Base-by-base conservation (phyloP, 2,797 vertebrate species). In the Brotula barbata region DNA sequence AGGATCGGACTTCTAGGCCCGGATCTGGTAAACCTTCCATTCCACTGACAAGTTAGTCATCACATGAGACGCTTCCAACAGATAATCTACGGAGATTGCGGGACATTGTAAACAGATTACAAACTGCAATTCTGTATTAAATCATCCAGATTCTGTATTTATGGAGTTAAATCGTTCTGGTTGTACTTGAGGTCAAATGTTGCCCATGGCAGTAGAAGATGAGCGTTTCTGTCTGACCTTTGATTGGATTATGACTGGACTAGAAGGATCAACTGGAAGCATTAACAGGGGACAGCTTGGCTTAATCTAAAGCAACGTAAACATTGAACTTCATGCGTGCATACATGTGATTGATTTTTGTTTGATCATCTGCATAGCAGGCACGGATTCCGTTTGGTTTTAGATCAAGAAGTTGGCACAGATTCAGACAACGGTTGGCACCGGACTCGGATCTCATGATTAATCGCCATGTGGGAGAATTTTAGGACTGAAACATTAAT, bases 1-100 rank as follows among this genome's bases (percentile, higher is more conserved):
- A 86, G 85, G 87, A 80, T 86, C 80, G 84, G 81, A 82, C 75
- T 50, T 74, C 71, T 47, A 64, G 59, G 67, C 65, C 68, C 40
- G 25, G 15, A 48, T 71, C 64, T 69, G 57, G 58, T 75, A 60
- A 74, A 58, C 33, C 31, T 56, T 46, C 41, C 3, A 1, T 54
- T 64, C 31, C 49, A 56, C 20, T 19, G 22, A 31, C 7, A 19
- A 28, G 13, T 10, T 46, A 64, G 52, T 66, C 47, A 52, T 62
- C 63, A 68, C n/a, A 48, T n/a, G 44, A 54, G 51, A 63, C 15
- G 19, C 59, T 64, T 64, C 3, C 19, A 34, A 36, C 43, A 37
- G 21, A n/a, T 65, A 71, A 78, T 65, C 61, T 16, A 40, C 16
- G 43, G 8, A 36, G 46, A 81, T 40, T 48, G 42, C 22, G 37